phyloP scores from a whole-genome alignment of 2,888 invertebrate genomes.

The Eristalis pertinax region DNA sequence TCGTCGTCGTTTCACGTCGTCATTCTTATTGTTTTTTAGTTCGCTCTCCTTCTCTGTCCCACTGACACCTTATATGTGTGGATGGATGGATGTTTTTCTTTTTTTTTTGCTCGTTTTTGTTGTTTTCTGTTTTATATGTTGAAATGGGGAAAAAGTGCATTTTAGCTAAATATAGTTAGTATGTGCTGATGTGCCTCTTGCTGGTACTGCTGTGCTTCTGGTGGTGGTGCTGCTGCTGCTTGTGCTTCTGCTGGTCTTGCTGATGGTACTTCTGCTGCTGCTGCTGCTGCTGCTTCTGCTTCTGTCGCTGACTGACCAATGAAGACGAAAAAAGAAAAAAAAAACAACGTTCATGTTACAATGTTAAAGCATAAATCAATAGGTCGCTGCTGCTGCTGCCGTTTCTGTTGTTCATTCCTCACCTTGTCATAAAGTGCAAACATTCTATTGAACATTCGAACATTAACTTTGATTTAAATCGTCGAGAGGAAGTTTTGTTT shows the following conservation, averaged over 20 bases:
- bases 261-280: slow-evolving; percentile 9
- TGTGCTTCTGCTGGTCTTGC: not conserved
- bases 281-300: slow-evolving; percentile 18
- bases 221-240: not conserved
- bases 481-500: not conserved
- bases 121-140: slow-evolving; percentile 20
- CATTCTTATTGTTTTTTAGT: slow-evolving; percentile 65
- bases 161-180: slow-evolving; percentile 70
- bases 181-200: slow-evolving; percentile 50
- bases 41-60: slow-evolving; percentile 55
- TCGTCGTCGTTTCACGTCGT: slow-evolving; percentile 50
- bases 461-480: slow-evolving; percentile 3
- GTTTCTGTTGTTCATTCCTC: slow-evolving; percentile 8
- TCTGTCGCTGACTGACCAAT: slow-evolving; percentile 32
- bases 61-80: slow-evolving; percentile 59
- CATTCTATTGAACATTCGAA: slow-evolving; percentile 17
- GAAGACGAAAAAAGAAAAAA: slow-evolving; percentile 44
- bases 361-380: slow-evolving; percentile 69
- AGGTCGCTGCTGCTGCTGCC: slow-evolving; percentile 48
- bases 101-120: not conserved
- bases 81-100: slow-evolving; percentile 18
- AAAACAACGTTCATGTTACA: slow-evolving; percentile 63
- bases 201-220: slow-evolving; percentile 16
- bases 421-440: slow-evolving; percentile 48
- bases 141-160: slow-evolving; percentile 56